Evolutionary conservation across 2,888 invertebrate species (phyloP).

Genomic region (Drosophila phalerata): DNA sequence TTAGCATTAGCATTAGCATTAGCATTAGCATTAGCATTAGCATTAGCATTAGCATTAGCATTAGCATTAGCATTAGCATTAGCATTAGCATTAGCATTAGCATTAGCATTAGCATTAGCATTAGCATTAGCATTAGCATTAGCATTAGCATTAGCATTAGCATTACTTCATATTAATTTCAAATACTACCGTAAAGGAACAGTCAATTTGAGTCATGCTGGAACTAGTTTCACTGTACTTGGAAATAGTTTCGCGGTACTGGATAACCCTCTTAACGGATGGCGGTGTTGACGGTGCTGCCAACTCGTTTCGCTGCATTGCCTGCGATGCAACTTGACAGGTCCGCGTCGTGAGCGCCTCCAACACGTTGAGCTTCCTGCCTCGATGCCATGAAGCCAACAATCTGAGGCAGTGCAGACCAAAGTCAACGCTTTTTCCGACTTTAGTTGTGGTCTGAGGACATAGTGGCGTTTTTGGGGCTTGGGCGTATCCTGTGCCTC

Average conservation of each 20-base stretch:
- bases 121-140: no score
- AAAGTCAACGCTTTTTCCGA: constrained; percentile 1
- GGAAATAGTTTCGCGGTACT: background rate
- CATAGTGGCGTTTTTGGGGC: background rate
- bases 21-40: background rate
- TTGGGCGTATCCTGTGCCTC: constrained; percentile 1
- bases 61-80: background rate
- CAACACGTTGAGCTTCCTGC: constrained; percentile 43
- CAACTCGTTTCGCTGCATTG: constrained; percentile 39
- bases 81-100: no score
- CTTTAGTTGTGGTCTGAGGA: background rate
- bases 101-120: no score
- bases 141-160: no score
- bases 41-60: background rate
- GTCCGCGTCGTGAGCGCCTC: constrained; percentile 22
- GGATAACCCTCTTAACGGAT: constrained; percentile 3
- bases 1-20: background rate
- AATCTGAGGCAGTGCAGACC: background rate
- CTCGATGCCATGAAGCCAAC: background rate
- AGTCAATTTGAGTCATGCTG: no score
- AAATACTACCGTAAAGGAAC: no score
- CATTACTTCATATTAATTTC: no score
- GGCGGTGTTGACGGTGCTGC: constrained; percentile 28
- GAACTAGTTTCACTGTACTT: constrained; percentile 1
- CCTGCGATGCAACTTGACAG: constrained; percentile 42